Base-by-base conservation (phyloP, 2,113 vertebrate genomes). In the Psettodes erumei region DNA sequence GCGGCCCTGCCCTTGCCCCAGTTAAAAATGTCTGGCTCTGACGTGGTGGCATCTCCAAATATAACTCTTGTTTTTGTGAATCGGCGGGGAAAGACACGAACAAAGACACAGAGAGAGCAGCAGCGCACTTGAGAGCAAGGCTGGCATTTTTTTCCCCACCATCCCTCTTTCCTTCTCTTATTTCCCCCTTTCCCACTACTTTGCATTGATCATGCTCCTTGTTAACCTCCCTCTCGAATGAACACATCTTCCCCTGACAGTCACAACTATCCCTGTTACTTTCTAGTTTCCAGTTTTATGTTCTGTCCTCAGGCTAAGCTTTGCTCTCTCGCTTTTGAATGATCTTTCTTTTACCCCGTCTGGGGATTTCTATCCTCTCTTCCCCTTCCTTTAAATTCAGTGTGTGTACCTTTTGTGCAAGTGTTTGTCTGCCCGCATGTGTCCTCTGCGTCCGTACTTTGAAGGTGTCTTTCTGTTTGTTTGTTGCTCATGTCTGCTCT, bases 61-160 rank as follows among this genome's bases (percentile, higher is more conserved):
- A 87, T 76, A 90, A 81, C 87, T 82, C 71, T 1, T 53, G 48
- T 62, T 86, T 79, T 77, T 79, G 71, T 77, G 69, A 88, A 84
- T 82, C 18, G 58, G 72, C 81, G 59, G 80, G 48, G 65, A 81
- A 72, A 75, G 48, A 78, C 62, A 54, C 30, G 51, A 67, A 47
- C 40, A 84, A 62, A 69, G 74, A 60, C 70, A 54, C 8, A 25
- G 35, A 40, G n/a, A 68, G 65, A 72, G 65, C 45, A 60, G 71
- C 45, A 5, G 55, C 30, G 51, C 77, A 60, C 33, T 60, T 38
- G 21, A 81, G 55, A 59, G 61, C 77, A 35, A 59, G 38, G 35
- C 67, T 37, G 18, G 15, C 15, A 1, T 35, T 40, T 30, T 27
- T n/a, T 15, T 6, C 11, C 23, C 40, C 0, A 23, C 25, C 23